Evolutionary conservation across 2,888 invertebrate species (phyloP), one percentile per base, ranked within the genome.

Genomic region (Megaustenia siamemsis): DNA sequence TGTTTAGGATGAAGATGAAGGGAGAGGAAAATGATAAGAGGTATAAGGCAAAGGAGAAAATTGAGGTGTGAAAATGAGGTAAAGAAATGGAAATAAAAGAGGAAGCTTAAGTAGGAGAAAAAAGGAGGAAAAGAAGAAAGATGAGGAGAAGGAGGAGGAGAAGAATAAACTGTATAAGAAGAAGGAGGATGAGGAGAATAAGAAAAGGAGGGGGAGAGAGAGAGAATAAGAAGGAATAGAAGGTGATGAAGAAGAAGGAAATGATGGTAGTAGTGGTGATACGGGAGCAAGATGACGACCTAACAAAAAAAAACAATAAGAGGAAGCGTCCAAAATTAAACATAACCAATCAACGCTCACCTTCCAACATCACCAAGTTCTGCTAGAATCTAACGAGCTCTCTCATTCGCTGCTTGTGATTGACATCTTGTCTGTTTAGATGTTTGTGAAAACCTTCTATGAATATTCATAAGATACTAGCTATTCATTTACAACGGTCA

Each of bases 181-280:
- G 66, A 77, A 75, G 60, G 53, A 83, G 68, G 68, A 75, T 45
- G 68, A 68, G 83, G 32, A 66, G 63, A 66, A 78, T 43, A 76
- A 45, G 66, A 76, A 77, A 66, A 83, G 32, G 66, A 32, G 56
- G 68, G 32, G 12, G 77, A 28, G 45, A 49, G n/a, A 43, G n/a
- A 24, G 21, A 18, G 60, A 12, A 8, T 38, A 75, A 6, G 56
- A 35, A 40, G 45, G 77, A 60, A 43, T 3, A n/a, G n/a, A 77
- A 45, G 63, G 24, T 35, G 49, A 15, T 12, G 24, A 10, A 73
- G 8, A 69, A 73, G 68, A 68, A 49, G 69, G 38, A 80, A 32
- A 53, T 40, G 38, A n/a, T n/a, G n/a, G n/a, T n/a, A n/a, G n/a
- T n/a, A n/a, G n/a, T n/a, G n/a, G n/a, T n/a, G n/a, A n/a, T n/a